A percentile compares a stretch with the other conserved stretches of the same genome.
These are phyloP conservation scores for Drosophila ezoana DNA, from an alignment of 2,888 invertebrate genomes.

Conservation along the genomic window DNA sequence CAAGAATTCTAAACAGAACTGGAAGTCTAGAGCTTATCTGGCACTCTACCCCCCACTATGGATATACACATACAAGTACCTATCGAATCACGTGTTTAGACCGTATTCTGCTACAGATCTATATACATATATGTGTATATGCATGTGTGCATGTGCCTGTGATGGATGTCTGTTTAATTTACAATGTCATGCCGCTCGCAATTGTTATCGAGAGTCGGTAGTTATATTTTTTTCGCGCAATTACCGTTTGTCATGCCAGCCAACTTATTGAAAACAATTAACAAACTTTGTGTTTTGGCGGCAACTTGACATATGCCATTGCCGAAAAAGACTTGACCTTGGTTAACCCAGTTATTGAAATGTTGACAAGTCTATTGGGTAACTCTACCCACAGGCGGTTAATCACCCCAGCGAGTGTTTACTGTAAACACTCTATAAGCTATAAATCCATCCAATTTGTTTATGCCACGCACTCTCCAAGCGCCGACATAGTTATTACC, in stretches of 20 bases:
- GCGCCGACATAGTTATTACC: slow-evolving; percentile 49
- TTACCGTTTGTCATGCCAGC: slow-evolving; percentile 66
- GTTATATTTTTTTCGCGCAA: slow-evolving; percentile 47
- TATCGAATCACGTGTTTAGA: slow-evolving; percentile 10
- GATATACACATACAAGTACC: slow-evolving; percentile 1
- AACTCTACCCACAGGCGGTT: slow-evolving; percentile 24
- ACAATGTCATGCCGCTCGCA: slow-evolving; percentile 51
- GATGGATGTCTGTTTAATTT: slow-evolving; percentile 37
- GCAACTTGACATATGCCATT: slow-evolving; percentile 60
- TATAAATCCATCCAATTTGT: slow-evolving; percentile 44
- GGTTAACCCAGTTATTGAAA: slow-evolving; percentile 31
- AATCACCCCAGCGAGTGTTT: slow-evolving; percentile 32
- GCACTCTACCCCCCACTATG: neutral
- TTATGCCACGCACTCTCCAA: slow-evolving; percentile 23
- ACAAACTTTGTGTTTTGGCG: slow-evolving; percentile 47
- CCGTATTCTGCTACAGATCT: neutral
- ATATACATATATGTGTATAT: neutral
- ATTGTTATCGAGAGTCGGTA: slow-evolving; percentile 35
- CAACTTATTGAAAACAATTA: slow-evolving; percentile 37
- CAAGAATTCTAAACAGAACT: slow-evolving; percentile 14
- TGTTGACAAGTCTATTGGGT: slow-evolving; percentile 46
- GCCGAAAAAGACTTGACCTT: slow-evolving; percentile 37
- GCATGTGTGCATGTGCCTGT: neutral
- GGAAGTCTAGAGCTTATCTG: slow-evolving; percentile 6
- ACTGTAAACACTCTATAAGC: slow-evolving; percentile 9